These are phyloP conservation scores for Agraylea sexmaculata DNA, from an alignment of 1,140 invertebrate species.

Conservation along the genomic window DNA sequence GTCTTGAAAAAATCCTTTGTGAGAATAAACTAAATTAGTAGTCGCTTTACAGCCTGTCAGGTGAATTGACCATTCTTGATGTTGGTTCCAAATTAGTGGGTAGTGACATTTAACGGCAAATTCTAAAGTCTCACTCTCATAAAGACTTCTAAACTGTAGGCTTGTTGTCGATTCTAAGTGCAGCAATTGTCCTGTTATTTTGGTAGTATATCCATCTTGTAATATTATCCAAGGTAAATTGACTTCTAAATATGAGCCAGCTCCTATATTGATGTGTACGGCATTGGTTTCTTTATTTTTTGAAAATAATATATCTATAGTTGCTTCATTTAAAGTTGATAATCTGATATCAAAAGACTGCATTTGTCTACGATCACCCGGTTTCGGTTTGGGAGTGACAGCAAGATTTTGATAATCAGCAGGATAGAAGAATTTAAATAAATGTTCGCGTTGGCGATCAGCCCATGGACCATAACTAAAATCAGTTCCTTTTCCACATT, in stretches of 20 bases:
- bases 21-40: conserved; percentile 81
- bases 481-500: conserved; percentile 93
- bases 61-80: conserved; percentile 83
- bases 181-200: conserved; percentile 83
- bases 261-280: conserved; percentile 85
- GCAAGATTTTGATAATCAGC: conserved; percentile 70
- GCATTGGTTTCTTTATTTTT: conserved; percentile 96
- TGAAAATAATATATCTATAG: conserved; percentile 90
- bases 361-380: conserved; percentile 77
- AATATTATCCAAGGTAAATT: conserved; percentile 89
- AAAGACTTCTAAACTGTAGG: conserved; percentile 79
- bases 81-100: conserved; percentile 87
- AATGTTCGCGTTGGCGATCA: conserved; percentile 86
- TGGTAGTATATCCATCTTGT: conserved; percentile 76
- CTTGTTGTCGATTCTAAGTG: conserved; percentile 92
- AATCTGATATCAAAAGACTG: conserved; percentile 88
- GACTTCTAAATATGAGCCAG: conserved; percentile 88
- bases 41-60: conserved; percentile 91
- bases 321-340: conserved; percentile 82
- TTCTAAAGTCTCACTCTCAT: conserved; percentile 90
- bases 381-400: conserved; percentile 63
- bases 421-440: conserved; percentile 96
- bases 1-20: conserved; percentile 93
- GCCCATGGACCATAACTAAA: conserved; percentile 98
- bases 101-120: conserved; percentile 81